Percentiles rank a stretch among this genome's conserved stretches.
Conservation (phyloP, 2,797 vertebrate species). For the Acipenser transmontanus region DNA sequence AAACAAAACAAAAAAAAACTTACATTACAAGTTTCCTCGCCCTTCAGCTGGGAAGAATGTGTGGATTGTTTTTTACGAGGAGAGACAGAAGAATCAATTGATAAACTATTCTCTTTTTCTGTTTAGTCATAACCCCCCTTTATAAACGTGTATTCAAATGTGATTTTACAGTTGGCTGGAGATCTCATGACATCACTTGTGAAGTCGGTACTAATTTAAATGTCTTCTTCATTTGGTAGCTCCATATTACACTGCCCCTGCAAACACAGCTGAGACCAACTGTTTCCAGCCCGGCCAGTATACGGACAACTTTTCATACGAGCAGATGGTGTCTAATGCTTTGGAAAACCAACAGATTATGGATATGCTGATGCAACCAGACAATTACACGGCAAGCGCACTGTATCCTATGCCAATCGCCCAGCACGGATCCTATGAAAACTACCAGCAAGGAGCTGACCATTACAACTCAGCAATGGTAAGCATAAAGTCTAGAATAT, state of each 20-base stretch:
- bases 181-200: constrained; percentile 53
- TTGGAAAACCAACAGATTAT: constrained; percentile 64
- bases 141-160: constrained; percentile 57
- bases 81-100: constrained; percentile 20
- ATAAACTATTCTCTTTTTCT: constrained; percentile 23
- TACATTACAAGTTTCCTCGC: constrained; percentile 24
- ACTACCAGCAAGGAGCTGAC: constrained; percentile 59
- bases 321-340: constrained; percentile 48
- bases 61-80: constrained; percentile 8
- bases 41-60: constrained; percentile 21
- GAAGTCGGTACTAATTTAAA: constrained; percentile 49
- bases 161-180: constrained; percentile 52
- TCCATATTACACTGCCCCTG: constrained; percentile 42
- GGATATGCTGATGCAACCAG: constrained; percentile 58
- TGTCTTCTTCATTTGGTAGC: constrained; percentile 49
- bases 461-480: constrained; percentile 72
- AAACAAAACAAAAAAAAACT: constrained; percentile 15
- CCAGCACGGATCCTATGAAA: constrained; percentile 51
- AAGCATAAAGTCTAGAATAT: constrained; percentile 34
- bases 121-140: constrained; percentile 30
- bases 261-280: constrained; percentile 36
- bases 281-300: constrained; percentile 53
- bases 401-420: constrained; percentile 36
- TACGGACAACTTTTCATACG: constrained; percentile 46
- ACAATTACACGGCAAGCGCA: constrained; percentile 34